Conservation (phyloP, 2,113 vertebrate genomes). For the Petaurus breviceps region DNA sequence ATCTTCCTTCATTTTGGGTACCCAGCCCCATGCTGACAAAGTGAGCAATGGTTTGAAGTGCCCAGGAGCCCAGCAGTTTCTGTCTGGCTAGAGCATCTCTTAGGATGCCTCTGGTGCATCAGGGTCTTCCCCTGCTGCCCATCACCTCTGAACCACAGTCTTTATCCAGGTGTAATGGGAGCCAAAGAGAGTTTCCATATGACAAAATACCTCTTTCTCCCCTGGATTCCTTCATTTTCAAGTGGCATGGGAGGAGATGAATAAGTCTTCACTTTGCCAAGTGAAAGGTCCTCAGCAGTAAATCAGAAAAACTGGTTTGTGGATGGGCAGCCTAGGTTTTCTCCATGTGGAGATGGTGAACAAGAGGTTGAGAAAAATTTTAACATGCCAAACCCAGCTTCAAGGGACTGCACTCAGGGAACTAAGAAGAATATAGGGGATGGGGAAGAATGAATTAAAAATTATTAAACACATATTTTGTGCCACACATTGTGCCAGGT, state of each 20-base stretch:
- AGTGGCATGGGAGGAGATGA: background rate
- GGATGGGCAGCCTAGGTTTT: background rate
- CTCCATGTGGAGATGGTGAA: background rate
- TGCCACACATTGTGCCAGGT: background rate
- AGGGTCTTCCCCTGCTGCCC: background rate
- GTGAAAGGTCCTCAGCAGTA: slow-evolving; percentile 7
- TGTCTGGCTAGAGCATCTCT: background rate
- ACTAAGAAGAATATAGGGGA: background rate
- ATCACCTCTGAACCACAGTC: slow-evolving; percentile 20
- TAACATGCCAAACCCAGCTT: slow-evolving; percentile 28
- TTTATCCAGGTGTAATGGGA: slow-evolving; percentile 6
- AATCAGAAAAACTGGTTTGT: background rate
- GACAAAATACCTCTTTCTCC: background rate
- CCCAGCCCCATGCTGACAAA: background rate
- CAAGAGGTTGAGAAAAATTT: slow-evolving; percentile 7
- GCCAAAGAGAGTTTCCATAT: background rate
- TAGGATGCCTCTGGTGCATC: slow-evolving; percentile 11
- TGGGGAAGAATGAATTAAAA: background rate
- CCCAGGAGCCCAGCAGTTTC: background rate
- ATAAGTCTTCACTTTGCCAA: background rate
- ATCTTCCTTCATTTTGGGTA: background rate
- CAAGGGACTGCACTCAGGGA: slow-evolving; percentile 23
- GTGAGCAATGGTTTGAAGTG: background rate
- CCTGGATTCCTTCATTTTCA: background rate
- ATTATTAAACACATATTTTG: background rate